These are phyloP conservation scores for Cryptosula pallasiana DNA, from an alignment of 2,888 invertebrate genomes.

Conservation along the genomic window DNA sequence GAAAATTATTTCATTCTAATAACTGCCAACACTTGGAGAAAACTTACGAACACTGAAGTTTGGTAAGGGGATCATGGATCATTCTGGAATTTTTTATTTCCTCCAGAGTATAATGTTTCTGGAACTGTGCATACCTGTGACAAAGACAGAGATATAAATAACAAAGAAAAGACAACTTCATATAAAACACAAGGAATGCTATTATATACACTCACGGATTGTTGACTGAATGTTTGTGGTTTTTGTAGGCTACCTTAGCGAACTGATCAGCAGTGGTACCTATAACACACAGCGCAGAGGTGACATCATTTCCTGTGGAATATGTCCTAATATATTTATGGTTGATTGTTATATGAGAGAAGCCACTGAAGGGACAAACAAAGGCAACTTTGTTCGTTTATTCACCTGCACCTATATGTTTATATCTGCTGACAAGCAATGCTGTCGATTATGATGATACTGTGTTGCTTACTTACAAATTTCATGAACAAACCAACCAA, in stretches of 20 bases:
- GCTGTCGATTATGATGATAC: too few species aligned
- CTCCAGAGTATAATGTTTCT: conserved; percentile 81
- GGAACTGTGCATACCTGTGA: conserved; percentile 80
- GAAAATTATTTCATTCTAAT: too few species aligned
- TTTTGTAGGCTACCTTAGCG: conserved; percentile 95
- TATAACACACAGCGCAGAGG: conserved; percentile 31
- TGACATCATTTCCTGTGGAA: too few species aligned
- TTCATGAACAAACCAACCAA: too few species aligned
- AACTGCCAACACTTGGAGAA: too few species aligned
- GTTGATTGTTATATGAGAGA: too few species aligned
- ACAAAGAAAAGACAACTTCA: background rate
- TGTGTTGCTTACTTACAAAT: too few species aligned
- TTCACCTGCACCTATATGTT: too few species aligned
- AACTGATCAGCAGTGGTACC: conserved; percentile 85
- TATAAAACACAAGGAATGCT: background rate
- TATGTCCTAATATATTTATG: too few species aligned
- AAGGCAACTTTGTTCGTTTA: too few species aligned
- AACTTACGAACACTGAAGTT: conserved; percentile 80
- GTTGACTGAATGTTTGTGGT: conserved; percentile 91
- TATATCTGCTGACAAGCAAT: too few species aligned
- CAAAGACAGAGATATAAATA: conserved; percentile 25
- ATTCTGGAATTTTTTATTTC: conserved; percentile 82
- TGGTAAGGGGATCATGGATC: conserved; percentile 86
- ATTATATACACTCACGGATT: conserved; percentile 67
- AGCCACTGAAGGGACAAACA: too few species aligned